Base-by-base conservation (phyloP, 2,113 vertebrate species). In the Sisor rabdophorus region DNA sequence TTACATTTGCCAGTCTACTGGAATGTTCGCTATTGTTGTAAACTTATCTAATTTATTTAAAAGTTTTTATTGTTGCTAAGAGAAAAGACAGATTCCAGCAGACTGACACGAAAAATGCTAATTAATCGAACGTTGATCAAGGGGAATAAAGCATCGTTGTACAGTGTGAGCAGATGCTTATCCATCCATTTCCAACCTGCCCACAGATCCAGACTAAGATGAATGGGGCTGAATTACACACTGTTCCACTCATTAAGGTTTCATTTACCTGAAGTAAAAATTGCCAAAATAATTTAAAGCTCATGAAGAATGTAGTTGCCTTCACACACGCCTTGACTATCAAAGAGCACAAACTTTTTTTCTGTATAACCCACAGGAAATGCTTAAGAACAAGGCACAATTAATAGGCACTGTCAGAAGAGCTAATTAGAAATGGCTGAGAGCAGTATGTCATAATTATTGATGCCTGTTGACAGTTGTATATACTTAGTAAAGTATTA, bases 181-280 rank as follows among this genome's bases (percentile, higher is more conserved):
- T 88, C 86, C 86, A 75, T 85, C 74, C 76, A 87, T 78, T 82
- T 84, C 85, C 88, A 86, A 87, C 86, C 82, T 84, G 86, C 89
- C 87, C 85, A 86, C 84, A 77, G 71, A 84, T 83, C 73, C 53
- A 59, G 86, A 89, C 85, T 77, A 86, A 87, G 87, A 91, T 82
- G 75, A 78, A 90, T 88, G 80, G 77, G 73, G 50, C 64, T 73
- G 72, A 17, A 36, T 47, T 76, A 83, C 77, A 79, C 84, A 83
- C 80, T 77, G 80, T 84, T 87, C 86, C 82, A 82, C 83, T 86
- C 86, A 83, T 79, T 80, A 69, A 76, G 70, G 82, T 86, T 88
- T 89, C 78, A 89, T 88, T 84, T 86, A 82, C 9, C 53, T 78
- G n/a, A 4, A 1, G 76, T 80, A 76, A 78, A 83, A 86, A 84